These are phyloP conservation scores for Cyprinella venusta DNA, from an alignment of 2,797 vertebrate genomes.

Conservation along the genomic window DNA sequence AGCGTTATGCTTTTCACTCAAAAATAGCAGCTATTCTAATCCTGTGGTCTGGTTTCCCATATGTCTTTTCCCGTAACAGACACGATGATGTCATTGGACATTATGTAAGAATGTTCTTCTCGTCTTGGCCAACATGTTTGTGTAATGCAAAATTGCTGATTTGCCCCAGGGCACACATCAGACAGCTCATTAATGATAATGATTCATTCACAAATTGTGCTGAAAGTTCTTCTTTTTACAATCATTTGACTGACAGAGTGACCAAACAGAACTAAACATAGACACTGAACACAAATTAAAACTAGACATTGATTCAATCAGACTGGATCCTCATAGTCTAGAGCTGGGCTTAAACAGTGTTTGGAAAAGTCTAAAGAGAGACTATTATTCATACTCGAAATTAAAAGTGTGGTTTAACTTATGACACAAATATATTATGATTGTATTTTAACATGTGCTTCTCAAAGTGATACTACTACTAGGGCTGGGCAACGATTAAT, in stretches of 20 bases:
- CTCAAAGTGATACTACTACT: too few species aligned
- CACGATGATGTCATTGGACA: not conserved
- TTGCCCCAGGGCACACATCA: not conserved
- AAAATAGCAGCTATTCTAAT: not conserved
- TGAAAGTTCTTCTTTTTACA: not conserved
- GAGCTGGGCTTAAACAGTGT: not conserved
- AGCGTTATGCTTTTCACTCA: not conserved
- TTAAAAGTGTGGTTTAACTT: not conserved
- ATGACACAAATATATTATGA: not conserved
- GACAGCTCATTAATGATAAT: not conserved
- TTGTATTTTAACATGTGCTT: not conserved
- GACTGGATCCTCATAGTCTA: not conserved
- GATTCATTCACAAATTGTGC: not conserved
- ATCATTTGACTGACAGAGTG: not conserved
- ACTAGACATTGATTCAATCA: not conserved
- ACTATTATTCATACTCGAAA: not conserved
- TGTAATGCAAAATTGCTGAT: not conserved
- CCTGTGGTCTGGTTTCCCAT: not conserved
- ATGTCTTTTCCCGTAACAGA: constrained; percentile 6
- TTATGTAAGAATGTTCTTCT: constrained; percentile 39
- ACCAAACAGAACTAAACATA: not conserved
- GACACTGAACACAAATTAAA: not conserved
- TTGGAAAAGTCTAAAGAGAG: not conserved
- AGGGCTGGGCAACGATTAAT: too few species aligned
- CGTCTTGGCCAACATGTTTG: not conserved